phyloP scores from a whole-genome alignment of 2,888 invertebrate species.

The Pharmacophagus antenor region DNA sequence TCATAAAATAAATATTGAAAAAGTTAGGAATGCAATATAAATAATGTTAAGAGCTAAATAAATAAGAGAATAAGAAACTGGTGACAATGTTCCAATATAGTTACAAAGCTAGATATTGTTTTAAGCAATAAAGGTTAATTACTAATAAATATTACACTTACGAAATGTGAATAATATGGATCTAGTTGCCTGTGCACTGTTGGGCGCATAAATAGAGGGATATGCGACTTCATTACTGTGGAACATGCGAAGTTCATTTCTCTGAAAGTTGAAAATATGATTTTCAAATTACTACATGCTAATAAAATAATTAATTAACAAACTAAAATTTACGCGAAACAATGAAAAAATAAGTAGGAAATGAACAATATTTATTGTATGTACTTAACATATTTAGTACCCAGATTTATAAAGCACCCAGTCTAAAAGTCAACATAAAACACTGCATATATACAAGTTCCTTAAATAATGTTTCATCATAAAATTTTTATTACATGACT shows the following conservation, averaged over 20 bases:
- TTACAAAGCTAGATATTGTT: neutral
- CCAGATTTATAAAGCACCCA: no score
- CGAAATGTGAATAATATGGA: conserved; percentile 57
- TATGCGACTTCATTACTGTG: conserved; percentile 68
- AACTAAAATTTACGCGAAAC: neutral
- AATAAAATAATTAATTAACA: neutral
- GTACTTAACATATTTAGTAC: no score
- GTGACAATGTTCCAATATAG: neutral
- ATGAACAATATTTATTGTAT: no score
- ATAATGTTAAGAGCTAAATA: no score
- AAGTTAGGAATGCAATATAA: neutral
- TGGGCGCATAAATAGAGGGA: conserved; percentile 41
- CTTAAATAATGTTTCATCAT: no score
- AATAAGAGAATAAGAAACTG: no score
- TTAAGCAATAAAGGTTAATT: neutral
- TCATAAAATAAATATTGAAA: conserved; percentile 1
- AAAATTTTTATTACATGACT: no score
- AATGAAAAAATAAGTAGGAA: neutral
- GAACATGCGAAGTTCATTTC: conserved; percentile 70
- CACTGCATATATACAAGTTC: no score
- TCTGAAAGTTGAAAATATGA: conserved; percentile 43
- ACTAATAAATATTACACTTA: conserved; percentile 43
- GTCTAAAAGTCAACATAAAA: no score
- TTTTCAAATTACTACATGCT: neutral
- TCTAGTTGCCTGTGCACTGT: conserved; percentile 43